Conservation (phyloP, 2,888 invertebrate genomes). For the Frankliniella intonsa region DNA sequence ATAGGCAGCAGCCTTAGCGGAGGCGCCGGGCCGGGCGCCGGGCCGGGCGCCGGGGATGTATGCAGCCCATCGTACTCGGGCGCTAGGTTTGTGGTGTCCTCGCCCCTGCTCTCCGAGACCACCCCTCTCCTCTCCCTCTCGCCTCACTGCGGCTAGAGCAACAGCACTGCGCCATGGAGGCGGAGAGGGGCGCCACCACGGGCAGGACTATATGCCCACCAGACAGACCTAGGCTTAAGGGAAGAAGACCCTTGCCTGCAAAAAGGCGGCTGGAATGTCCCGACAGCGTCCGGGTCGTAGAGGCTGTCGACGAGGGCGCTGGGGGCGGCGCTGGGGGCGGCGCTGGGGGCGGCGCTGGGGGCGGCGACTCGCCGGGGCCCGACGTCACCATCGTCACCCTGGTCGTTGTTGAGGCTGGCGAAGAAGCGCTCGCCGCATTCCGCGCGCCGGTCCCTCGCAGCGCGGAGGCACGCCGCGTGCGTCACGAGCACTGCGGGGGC, state of each 20-base stretch:
- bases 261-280: background rate
- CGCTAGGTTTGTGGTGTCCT: background rate
- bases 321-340: background rate
- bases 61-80: background rate
- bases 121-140: too few relatives aligned
- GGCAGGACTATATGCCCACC: too few relatives aligned
- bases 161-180: too few relatives aligned
- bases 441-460: background rate
- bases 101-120: too few relatives aligned
- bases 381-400: background rate
- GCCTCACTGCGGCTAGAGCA: too few relatives aligned
- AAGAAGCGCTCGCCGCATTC: background rate
- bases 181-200: too few relatives aligned
- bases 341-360: background rate
- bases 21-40: too few relatives aligned
- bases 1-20: too few relatives aligned
- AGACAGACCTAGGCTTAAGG: too few relatives aligned
- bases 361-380: background rate
- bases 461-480: background rate
- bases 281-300: background rate
- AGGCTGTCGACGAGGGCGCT: background rate
- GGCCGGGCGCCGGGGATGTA: background rate
- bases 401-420: background rate
- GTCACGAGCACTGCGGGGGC: background rate
- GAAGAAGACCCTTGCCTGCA: background rate